Conservation (phyloP, 1,140 invertebrate species). For the Diachasmimorpha longicaudata region DNA sequence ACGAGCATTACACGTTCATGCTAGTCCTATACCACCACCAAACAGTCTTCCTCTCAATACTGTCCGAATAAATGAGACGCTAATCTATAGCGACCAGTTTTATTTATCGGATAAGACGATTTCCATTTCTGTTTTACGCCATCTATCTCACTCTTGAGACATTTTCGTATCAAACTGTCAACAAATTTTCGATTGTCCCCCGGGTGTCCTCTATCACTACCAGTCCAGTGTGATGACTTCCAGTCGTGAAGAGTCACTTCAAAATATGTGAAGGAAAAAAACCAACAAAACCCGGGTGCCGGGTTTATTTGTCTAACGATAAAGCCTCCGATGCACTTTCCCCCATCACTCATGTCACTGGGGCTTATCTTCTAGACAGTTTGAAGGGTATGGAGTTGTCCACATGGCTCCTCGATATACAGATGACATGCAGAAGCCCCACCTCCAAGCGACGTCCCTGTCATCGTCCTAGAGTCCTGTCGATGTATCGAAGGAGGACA, state of each 20-base stretch:
- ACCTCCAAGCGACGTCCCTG: slow-evolving; percentile 2
- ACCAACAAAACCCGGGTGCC: not conserved
- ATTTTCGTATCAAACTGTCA: too few species aligned
- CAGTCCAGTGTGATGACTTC: too few species aligned
- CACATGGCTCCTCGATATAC: not conserved
- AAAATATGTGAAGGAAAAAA: not conserved
- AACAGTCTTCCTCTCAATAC: too few species aligned
- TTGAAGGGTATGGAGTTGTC: not conserved
- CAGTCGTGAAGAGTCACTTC: not conserved
- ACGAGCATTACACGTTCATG: too few species aligned
- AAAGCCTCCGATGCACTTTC: slow-evolving; percentile 20
- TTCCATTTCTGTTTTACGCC: too few species aligned
- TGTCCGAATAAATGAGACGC: too few species aligned
- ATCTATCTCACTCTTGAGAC: too few species aligned
- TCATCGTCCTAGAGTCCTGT: slow-evolving; percentile 27
- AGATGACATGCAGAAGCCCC: slow-evolving; percentile 12
- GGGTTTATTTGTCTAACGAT: not conserved
- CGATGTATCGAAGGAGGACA: slow-evolving; percentile 26
- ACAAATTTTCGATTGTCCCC: too few species aligned
- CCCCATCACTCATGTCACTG: not conserved
- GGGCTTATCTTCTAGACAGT: not conserved
- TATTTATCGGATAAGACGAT: too few species aligned
- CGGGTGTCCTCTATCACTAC: too few species aligned
- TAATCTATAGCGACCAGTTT: too few species aligned
- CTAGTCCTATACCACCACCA: too few species aligned